phyloP scores from a whole-genome alignment of 2,113 vertebrate genomes.

The Probosciger aterrimus region DNA sequence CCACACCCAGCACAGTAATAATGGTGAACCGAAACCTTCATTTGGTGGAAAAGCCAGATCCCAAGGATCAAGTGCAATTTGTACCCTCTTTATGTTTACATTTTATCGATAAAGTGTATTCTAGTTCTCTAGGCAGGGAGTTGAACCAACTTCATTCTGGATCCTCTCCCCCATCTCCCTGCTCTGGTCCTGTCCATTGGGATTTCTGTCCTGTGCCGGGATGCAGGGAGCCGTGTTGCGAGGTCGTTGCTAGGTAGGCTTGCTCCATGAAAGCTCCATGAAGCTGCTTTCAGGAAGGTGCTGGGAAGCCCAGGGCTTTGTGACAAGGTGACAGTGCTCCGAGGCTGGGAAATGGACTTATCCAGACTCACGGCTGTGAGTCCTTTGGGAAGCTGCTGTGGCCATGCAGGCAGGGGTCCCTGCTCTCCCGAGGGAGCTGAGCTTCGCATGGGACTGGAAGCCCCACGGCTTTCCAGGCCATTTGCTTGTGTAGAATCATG shows the following conservation, averaged over 20 bases:
- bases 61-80: conserved; percentile 44
- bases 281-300: neutral
- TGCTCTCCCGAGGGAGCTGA: neutral
- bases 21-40: neutral
- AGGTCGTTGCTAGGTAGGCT: neutral
- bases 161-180: neutral
- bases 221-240: neutral
- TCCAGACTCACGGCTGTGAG: rapidly evolving
- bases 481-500: neutral
- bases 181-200: rapidly evolving
- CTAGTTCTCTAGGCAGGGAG: neutral
- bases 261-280: neutral
- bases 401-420: neutral
- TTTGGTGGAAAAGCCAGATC: neutral
- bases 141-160: neutral
- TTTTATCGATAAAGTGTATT: neutral
- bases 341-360: neutral
- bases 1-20: neutral
- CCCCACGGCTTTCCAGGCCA: neutral
- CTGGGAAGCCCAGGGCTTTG: neutral
- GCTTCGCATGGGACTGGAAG: neutral
- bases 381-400: neutral
- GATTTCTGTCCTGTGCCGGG: neutral
- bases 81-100: conserved; percentile 42
- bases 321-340: neutral